Base-by-base conservation (phyloP, 2,888 invertebrate genomes). In the Chaitophorus viminalis region DNA sequence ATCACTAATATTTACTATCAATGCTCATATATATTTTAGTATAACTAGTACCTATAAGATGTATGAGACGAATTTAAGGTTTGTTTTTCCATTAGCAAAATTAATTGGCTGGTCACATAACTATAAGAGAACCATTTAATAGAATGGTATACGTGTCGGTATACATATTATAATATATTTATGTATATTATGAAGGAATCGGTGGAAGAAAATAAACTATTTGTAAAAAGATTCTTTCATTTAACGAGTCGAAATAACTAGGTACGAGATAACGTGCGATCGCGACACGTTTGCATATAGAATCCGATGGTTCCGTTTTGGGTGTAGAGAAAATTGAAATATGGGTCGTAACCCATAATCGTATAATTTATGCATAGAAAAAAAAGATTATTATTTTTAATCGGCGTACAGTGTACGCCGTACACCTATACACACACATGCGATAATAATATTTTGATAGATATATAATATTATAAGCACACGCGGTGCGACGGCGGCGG, bases 251-350 rank as follows among this genome's bases (percentile, higher is more conserved):
- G 31, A 29, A 70, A 70, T 79, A 79, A 79, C 17, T 31, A n/a
- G 39, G 21, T 29, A 29, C 36, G 82, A 70, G 36, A 74, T 54
- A 54, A 82, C 52, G 46, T 14, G 46, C 46, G 36, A 21, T 11
- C 70, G 82, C 74, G 83, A 83, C 60, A 75, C 75, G 83, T 83
- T 81, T 81, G 46, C n/a, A n/a, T n/a, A n/a, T 70, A 74, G 4
- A 3, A 70, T 39, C 33, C 21, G 74, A 36, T 74, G 60, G 70
- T 82, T 74, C 54, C 29, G 33, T 83, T 83, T 83, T 75, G 60
- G 83, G 74, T 9, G 83, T 29, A 75, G 83, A 36, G 83, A 36
- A 74, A 78, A 25, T 9, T 74, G 60, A 60, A n/a, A 72, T 82
- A 82, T 75, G 60, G 60, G 60, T 39, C 46, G 65, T 39, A 79